Evolutionary conservation across 2,797 vertebrate species (phyloP).

Genomic region (Xiphorhynchus erythropygius): DNA sequence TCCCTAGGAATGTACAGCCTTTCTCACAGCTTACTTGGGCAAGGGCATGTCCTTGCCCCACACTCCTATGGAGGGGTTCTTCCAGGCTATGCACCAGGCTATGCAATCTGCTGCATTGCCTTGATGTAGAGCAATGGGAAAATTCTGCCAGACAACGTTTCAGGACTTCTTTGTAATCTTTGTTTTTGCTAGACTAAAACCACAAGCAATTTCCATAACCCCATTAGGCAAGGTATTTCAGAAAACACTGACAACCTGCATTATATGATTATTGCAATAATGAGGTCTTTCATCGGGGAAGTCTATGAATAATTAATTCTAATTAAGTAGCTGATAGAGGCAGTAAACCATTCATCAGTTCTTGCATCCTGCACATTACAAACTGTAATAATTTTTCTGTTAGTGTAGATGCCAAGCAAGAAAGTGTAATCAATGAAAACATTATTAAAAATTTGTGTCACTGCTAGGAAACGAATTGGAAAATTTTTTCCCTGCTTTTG

Average conservation of each 20-base stretch:
- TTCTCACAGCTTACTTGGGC: background rate
- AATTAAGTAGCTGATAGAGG: slow-evolving; percentile 70
- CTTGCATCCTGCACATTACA: slow-evolving; percentile 20
- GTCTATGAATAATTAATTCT: slow-evolving; percentile 74
- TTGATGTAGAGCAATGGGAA: background rate
- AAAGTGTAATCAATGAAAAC: slow-evolving; percentile 54
- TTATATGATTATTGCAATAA: slow-evolving; percentile 68
- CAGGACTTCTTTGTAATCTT: slow-evolving; percentile 1
- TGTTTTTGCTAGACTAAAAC: slow-evolving; percentile 56
- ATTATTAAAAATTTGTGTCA: slow-evolving; percentile 51
- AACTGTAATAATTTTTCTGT: slow-evolving; percentile 36
- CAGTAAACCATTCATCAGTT: slow-evolving; percentile 54
- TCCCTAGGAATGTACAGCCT: background rate
- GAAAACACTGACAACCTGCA: slow-evolving; percentile 63
- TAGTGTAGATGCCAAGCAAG: slow-evolving; percentile 43
- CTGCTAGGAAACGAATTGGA: slow-evolving; percentile 6
- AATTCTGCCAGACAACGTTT: background rate
- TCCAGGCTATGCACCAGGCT: background rate
- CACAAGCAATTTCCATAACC: slow-evolving; percentile 55
- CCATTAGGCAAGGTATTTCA: slow-evolving; percentile 62
- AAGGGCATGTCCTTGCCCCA: fast-evolving
- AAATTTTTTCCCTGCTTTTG: background rate
- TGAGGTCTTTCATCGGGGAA: slow-evolving; percentile 49
- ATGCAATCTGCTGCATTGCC: background rate
- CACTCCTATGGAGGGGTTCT: fast-evolving